Conservation (phyloP, 2,797 vertebrate genomes). For the Psittacula echo region DNA sequence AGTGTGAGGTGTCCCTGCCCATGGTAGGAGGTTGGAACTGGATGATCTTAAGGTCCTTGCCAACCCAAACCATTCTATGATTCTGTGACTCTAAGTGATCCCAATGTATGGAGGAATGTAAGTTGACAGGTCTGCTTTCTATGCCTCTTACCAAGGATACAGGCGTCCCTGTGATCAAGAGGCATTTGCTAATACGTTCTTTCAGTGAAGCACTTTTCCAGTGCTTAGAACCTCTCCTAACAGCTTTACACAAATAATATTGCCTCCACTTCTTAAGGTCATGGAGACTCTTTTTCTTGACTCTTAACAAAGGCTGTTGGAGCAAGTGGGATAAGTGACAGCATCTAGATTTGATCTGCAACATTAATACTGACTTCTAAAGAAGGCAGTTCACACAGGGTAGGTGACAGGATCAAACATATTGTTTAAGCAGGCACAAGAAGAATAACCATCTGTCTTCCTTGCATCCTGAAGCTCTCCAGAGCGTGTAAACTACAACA, state of each 20-base stretch:
- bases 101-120: not conserved
- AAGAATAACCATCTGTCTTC: slow-evolving; percentile 34
- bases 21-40: not conserved
- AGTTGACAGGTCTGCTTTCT: not conserved
- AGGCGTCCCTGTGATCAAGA: not conserved
- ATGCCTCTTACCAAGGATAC: not conserved
- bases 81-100: not conserved
- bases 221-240: slow-evolving; percentile 1
- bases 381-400: slow-evolving; percentile 10
- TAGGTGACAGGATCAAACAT: slow-evolving; percentile 45
- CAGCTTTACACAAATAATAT: not conserved
- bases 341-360: slow-evolving; percentile 30
- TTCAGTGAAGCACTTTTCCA: not conserved
- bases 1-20: not conserved
- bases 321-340: slow-evolving; percentile 30
- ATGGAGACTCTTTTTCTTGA: not conserved
- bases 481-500: not conserved
- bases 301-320: not conserved
- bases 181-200: not conserved
- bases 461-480: not conserved
- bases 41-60: not conserved
- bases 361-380: slow-evolving; percentile 59
- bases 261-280: not conserved
- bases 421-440: slow-evolving; percentile 5
- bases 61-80: not conserved